Base-by-base conservation (phyloP, 2,888 invertebrate genomes). In the Perizoma affinitatum region DNA sequence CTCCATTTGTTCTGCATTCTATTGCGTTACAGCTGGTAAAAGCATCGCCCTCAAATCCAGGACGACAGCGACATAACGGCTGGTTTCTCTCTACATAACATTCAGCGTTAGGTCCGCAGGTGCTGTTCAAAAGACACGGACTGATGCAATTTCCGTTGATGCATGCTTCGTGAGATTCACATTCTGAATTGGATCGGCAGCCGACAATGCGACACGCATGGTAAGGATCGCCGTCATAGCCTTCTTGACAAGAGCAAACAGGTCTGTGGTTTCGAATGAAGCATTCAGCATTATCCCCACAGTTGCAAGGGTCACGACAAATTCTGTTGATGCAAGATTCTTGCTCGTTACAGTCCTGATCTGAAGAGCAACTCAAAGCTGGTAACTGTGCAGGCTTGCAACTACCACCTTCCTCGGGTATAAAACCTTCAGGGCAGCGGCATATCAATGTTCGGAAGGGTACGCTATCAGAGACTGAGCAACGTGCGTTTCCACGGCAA, bases 371-470 rank as follows among this genome's bases (percentile, higher is more conserved):
- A 50, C 96, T 96, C 69, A 95, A 95, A 65, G 95, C 94, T 80
- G 95, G 94, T 62, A 96, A 85, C 52, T 95, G 88, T 38, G 96
- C 94, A 58, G 96, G 94, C 76, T 94, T 95, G 78, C 97, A 97
- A 78, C 96, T 94, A 60, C 97, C 97, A 71, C 94, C 94, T 69
- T 95, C 93, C 75, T 97, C 95, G 0, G 97, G 96, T 65, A 97
- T 95, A 93, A 95, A 97, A 49, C 97, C 96, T 72, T 96, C 96
- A 0, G 97, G 96, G 75, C 97, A 97, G 59, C 96, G 96, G 80
- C 97, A 98, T 49, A 96, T 96, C 94, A 98, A 95, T 4, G 97
- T 97, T 68, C 97, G 93, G 54, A 97, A 96, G 33, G 97, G 97
- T 44, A 96, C 93, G 61, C 97, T 97, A 76, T 98, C 96, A 10